Base-by-base conservation (phyloP, 2,888 invertebrate species). In the Teleiodes luculella region DNA sequence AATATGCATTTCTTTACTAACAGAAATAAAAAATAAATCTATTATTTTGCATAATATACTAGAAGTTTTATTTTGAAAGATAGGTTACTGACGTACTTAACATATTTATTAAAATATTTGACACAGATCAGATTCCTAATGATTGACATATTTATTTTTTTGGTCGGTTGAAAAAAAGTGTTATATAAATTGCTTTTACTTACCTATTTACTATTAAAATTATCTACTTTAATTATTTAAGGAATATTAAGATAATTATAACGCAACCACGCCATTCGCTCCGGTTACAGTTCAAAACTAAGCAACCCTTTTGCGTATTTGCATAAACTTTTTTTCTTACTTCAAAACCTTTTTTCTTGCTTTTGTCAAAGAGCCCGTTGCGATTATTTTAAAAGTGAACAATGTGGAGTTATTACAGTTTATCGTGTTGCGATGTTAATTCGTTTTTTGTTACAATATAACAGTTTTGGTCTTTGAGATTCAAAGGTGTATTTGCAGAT, bases 381-480 rank as follows among this genome's bases (percentile, higher is more conserved):
- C 67, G 67, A 80, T 81, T 80, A 79, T 79, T 80, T 50, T 74
- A 68, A 64, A 56, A 55, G 46, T 59, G 61, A 64, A 83, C 79
- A 49, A 83, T 76, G 68, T 62, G 62, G 74, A 79, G 79, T 83
- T 80, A 80, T 78, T 76, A 78, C 77, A 72, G 78, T 80, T n/a
- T 63, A 62, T 70, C 68, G 66, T 59, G 76, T 85, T 85, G 75
- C 76, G 69, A 86, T 86, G 86, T 67, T 80, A 85, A 86, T 84
- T 65, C 62, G 76, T 76, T 85, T 85, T 83, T 83, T 83, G 68
- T 73, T 66, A 30, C 57, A 28, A 52, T 51, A 46, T 53, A 54
- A 39, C 52, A 53, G 41, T 53, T 53, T 60, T 68, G 61, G 60
- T 60, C 18, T 62, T 66, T 68, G 54, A 13, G 55, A 63, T 66